Percentiles rank a stretch among this genome's conserved stretches.
Conservation (phyloP, 1,140 invertebrate species). For the Drosophila pandora region DNA sequence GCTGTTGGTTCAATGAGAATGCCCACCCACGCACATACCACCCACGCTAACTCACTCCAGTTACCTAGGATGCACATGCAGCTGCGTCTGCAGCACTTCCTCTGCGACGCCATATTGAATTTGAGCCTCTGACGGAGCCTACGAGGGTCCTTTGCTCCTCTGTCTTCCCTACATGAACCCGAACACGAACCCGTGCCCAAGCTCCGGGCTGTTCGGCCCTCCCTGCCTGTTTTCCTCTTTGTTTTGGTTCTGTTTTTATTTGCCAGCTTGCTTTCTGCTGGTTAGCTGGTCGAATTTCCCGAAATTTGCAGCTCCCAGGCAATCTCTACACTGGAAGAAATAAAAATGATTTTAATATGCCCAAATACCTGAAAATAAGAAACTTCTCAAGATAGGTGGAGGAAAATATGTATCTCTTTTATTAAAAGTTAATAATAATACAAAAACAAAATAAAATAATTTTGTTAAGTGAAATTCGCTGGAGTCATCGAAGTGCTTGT, state of each 20-base stretch:
- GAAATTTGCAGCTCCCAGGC: conserved; percentile 34
- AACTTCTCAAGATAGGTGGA: no score
- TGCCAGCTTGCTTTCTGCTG: conserved; percentile 78
- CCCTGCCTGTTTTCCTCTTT: conserved; percentile 7
- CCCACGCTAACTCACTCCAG: conserved; percentile 16
- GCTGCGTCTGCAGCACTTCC: conserved; percentile 68
- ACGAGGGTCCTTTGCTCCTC: conserved; percentile 19
- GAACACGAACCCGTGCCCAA: neutral
- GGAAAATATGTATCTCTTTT: no score
- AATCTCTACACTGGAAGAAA: conserved; percentile 9
- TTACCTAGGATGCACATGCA: conserved; percentile 3
- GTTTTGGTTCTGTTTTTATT: conserved; percentile 70
- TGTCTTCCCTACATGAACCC: conserved; percentile 3
- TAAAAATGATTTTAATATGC: neutral
- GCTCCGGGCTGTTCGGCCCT: neutral
- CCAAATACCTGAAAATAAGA: neutral
- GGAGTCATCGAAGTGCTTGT: neutral
- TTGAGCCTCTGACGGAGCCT: conserved; percentile 52
- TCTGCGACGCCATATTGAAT: conserved; percentile 74
- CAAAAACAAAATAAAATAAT: neutral
- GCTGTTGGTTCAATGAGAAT: conserved; percentile 74
- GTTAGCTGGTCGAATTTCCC: conserved; percentile 76
- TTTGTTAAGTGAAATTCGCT: neutral
- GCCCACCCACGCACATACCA: neutral
- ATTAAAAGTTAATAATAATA: no score